Evolutionary conservation across 2,888 invertebrate species (phyloP).

Genomic region (Trissoscelio sp.): DNA sequence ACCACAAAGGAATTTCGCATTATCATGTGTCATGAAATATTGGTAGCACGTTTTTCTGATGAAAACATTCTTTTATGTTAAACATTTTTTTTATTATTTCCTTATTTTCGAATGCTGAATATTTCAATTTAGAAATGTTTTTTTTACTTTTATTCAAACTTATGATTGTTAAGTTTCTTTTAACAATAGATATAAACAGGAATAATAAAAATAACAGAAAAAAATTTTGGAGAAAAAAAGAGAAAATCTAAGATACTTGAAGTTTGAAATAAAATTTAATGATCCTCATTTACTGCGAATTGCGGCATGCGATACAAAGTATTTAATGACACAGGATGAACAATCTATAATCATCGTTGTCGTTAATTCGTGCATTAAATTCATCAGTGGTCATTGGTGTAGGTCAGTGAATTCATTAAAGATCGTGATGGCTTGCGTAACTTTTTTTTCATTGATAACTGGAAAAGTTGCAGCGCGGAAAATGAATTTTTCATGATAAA

Average conservation of each 20-base stretch:
- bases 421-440: neutral
- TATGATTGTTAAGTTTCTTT: no score
- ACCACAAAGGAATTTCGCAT: neutral
- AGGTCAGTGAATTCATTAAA: conserved; percentile 48
- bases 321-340: conserved; percentile 18
- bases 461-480: neutral
- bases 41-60: neutral
- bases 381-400: conserved; percentile 41
- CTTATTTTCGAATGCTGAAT: no score
- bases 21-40: neutral
- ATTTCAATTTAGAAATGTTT: no score
- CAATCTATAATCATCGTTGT: conserved; percentile 24
- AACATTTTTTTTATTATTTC: no score
- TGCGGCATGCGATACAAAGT: conserved; percentile 11
- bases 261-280: neutral
- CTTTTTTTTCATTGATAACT: conserved; percentile 32
- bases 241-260: conserved; percentile 9
- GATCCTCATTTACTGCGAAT: neutral
- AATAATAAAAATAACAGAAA: neutral
- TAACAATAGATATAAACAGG: no score
- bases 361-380: conserved; percentile 49
- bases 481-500: neutral
- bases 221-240: neutral
- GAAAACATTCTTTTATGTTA: no score
- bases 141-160: no score